Conservation (phyloP, 2,888 invertebrate species). For the Cryptocheilus praepositus region DNA sequence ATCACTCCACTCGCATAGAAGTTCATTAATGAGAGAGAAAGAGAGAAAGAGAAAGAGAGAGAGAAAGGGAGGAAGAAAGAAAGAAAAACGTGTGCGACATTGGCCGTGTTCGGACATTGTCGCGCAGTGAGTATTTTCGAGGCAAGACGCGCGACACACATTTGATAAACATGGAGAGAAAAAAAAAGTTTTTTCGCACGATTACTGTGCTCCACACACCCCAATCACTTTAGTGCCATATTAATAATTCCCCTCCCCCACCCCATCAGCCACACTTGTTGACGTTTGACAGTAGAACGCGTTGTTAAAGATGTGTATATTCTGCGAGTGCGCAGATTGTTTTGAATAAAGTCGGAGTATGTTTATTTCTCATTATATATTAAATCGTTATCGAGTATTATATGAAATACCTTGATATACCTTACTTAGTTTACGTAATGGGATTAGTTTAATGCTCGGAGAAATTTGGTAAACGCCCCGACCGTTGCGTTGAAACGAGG, state of each 20-base stretch:
- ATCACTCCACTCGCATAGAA: slow-evolving; percentile 55
- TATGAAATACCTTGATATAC: slow-evolving; percentile 34
- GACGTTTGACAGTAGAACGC: slow-evolving; percentile 57
- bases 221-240: slow-evolving; percentile 66
- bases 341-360: slow-evolving; percentile 52
- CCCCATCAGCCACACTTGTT: slow-evolving; percentile 57
- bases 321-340: slow-evolving; percentile 51
- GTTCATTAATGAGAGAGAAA: slow-evolving; percentile 39
- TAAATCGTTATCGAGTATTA: slow-evolving; percentile 50
- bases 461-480: not conserved
- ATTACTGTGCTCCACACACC: slow-evolving; percentile 53
- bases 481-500: too few relatives aligned
- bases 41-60: slow-evolving; percentile 6
- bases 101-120: slow-evolving; percentile 23
- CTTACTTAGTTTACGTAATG: slow-evolving; percentile 12
- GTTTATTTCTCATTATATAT: slow-evolving; percentile 51
- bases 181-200: slow-evolving; percentile 32
- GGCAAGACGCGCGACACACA: slow-evolving; percentile 16
- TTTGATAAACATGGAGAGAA: slow-evolving; percentile 31
- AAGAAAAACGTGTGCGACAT: not conserved
- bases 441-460: slow-evolving; percentile 1
- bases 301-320: slow-evolving; percentile 61
- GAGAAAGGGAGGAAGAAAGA: too few relatives aligned
- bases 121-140: slow-evolving; percentile 26
- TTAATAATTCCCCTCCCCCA: slow-evolving; percentile 44